Evolutionary conservation across 2,113 vertebrate genomes (phyloP), one percentile per base, ranked within the genome.

Genomic region (Syngnathus typhle): DNA sequence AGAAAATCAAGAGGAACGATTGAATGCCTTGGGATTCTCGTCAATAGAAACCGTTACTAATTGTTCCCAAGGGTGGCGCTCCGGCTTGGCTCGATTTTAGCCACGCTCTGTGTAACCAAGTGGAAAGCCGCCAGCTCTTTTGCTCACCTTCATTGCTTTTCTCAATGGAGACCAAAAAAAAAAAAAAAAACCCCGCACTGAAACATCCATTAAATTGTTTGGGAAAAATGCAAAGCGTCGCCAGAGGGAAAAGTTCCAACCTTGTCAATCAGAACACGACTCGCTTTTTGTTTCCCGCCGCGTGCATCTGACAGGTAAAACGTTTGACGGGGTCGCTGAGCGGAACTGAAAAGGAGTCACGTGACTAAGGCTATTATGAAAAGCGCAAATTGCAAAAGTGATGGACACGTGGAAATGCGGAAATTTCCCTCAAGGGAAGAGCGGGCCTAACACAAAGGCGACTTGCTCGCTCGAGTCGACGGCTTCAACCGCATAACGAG

Each of bases 1-100:
- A 68, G 81, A 64, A 80, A 62, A 79, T 77, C 70, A 54, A 67
- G 69, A 69, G 76, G 75, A 70, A 77, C 66, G 74, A 79, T 69
- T 49, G 16, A 38, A n/a, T 19, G 32, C n/a, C 58, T 19, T 9
- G 16, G 36, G 58, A 38, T 60, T 19, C 36, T n/a, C 15, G 36
- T 3, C 7, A 18, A n/a, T 19, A 10, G 16, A 10, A 38, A 38
- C 7, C 11, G 36, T 18, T 36, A n/a, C 18, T 39, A 38, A 60
- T 60, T 60, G 36, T 60, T 39, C 58, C 58, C 36, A 5, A 60
- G 38, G 58, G 58, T 36, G 23, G 23, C 1, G 6, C 16, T 32
- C 6, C 37, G 27, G 49, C 19, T 52, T 52, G 16, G 49, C 49
- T 52, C n/a, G 21, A 21, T 21, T n/a, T 52, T 21, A 21, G 49